Conservation (phyloP, 2,113 vertebrate genomes). For the Cnemophilus loriae region DNA sequence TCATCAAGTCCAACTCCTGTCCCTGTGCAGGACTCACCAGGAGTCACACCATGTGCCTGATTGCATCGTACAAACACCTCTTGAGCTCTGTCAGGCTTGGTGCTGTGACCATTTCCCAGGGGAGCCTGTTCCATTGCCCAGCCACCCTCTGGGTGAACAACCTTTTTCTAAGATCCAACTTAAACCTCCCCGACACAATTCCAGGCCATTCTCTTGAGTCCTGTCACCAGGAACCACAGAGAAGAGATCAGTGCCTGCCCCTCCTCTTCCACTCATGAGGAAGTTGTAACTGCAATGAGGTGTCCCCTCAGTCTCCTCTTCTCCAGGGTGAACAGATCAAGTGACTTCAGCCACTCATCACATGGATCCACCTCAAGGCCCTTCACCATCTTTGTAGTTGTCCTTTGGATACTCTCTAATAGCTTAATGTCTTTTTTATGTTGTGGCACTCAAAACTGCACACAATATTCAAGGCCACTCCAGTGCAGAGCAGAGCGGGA, state of each 20-base stretch:
- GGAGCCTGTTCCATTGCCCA: neutral
- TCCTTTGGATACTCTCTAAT: neutral
- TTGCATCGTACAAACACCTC: neutral
- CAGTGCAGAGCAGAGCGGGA: accelerated
- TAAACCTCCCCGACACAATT: neutral
- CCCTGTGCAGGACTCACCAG: neutral
- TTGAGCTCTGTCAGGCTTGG: neutral
- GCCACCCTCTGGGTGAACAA: neutral
- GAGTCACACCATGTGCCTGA: neutral
- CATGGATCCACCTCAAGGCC: neutral
- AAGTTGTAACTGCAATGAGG: neutral
- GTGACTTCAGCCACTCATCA: neutral
- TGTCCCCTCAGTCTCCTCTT: neutral
- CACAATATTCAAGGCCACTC: accelerated
- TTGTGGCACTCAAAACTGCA: neutral
- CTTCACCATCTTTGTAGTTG: neutral
- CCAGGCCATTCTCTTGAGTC: accelerated
- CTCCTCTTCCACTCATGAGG: neutral
- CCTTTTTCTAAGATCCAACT: neutral
- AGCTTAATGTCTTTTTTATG: neutral
- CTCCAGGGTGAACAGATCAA: neutral
- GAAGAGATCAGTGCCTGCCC: neutral
- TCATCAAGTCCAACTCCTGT: neutral
- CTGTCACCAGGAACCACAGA: neutral
- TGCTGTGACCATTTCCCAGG: neutral